Percentiles rank a stretch among this genome's conserved stretches.
Evolutionary conservation across 2,113 vertebrate species (phyloP).

Genomic region (Apodemus speciosus): DNA sequence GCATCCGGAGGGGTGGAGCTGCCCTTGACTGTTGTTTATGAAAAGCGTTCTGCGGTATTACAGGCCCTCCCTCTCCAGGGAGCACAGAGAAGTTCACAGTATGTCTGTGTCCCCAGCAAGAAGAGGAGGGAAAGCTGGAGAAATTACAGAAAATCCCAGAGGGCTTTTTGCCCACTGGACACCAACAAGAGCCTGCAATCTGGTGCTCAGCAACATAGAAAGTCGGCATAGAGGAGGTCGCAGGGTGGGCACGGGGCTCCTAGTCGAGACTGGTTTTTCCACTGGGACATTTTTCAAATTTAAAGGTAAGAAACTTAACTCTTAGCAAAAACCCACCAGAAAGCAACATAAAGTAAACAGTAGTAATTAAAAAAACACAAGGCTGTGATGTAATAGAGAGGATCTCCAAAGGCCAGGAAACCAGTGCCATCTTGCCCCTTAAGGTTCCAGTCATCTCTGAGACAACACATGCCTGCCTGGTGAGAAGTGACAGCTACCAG

Average conservation of each 20-base stretch:
- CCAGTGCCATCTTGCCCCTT: not conserved
- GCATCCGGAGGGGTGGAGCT: not conserved
- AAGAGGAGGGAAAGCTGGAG: not conserved
- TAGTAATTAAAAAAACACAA: not conserved
- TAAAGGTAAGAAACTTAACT: not conserved
- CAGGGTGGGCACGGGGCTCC: not conserved
- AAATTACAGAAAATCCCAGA: not conserved
- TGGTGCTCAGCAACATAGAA: not conserved
- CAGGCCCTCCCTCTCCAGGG: not conserved
- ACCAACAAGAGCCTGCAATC: not conserved
- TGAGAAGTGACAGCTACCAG: not conserved
- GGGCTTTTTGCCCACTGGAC: not conserved
- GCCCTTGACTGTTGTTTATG: not conserved
- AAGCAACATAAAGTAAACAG: not conserved
- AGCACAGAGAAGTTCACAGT: not conserved
- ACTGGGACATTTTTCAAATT: not conserved
- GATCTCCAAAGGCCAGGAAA: not conserved
- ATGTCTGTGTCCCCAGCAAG: not conserved
- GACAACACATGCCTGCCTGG: not conserved
- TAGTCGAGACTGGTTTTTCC: not conserved
- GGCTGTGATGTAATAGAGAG: not conserved
- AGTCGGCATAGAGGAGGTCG: not conserved
- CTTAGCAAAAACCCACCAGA: conserved; percentile 20
- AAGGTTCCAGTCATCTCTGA: too few relatives aligned
- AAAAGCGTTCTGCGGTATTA: not conserved